Evolutionary conservation across 2,888 invertebrate species (phyloP).

Genomic region (Lasioglossum malachurum): DNA sequence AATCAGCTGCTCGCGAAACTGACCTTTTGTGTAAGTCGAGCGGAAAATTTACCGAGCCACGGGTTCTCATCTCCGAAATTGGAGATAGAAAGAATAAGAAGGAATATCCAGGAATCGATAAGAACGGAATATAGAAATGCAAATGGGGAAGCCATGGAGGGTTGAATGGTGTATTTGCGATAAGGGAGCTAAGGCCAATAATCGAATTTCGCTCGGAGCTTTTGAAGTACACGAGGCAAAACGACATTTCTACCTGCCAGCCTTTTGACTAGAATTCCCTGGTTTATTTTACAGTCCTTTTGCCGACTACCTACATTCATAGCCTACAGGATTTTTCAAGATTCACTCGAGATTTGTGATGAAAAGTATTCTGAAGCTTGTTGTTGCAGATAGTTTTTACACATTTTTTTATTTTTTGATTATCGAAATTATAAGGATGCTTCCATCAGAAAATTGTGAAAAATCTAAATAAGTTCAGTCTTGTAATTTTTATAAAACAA

Average conservation of each 20-base stretch:
- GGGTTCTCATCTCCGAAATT: conserved; percentile 49
- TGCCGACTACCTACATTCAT: neutral
- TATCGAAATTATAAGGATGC: no score
- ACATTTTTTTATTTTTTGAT: no score
- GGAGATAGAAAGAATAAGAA: conserved; percentile 28
- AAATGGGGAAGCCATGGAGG: conserved; percentile 18
- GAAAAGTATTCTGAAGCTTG: neutral
- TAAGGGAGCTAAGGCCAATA: conserved; percentile 17
- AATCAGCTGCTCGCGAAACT: neutral
- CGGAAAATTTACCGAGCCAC: conserved; percentile 19
- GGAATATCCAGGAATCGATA: conserved; percentile 26
- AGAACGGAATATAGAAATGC: conserved; percentile 29
- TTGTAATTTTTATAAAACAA: no score
- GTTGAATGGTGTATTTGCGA: conserved; percentile 33
- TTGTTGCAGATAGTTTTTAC: no score
- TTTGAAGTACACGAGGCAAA: conserved; percentile 6
- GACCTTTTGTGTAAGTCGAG: conserved; percentile 1
- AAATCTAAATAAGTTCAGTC: no score
- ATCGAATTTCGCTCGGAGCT: conserved; percentile 40
- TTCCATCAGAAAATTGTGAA: no score
- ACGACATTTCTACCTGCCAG: neutral
- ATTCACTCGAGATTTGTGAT: neutral
- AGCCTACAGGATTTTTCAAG: neutral
- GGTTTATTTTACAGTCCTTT: neutral
- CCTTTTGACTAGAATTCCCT: neutral